Conservation (phyloP, 2,113 vertebrate genomes). For the Glaucidium brasilianum region DNA sequence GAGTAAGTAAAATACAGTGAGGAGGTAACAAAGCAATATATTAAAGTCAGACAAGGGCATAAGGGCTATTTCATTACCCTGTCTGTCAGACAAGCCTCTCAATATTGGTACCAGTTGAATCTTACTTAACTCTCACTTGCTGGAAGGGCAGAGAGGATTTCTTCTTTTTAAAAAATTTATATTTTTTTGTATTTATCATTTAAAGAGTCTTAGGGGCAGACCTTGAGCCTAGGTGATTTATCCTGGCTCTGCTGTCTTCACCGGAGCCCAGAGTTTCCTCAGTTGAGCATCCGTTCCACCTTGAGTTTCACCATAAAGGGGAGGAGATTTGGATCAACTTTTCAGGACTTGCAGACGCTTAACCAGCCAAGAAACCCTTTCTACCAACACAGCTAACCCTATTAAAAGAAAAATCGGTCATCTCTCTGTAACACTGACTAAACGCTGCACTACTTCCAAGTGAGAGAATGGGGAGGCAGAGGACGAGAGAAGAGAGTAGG, state of each 20-base stretch:
- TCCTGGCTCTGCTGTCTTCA: neutral
- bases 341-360: neutral
- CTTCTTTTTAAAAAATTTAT: neutral
- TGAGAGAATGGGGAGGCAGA: neutral
- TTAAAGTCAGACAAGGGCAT: neutral
- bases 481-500: neutral
- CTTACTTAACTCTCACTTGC: neutral
- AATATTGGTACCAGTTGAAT: neutral
- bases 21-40: neutral
- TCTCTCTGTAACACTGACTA: neutral
- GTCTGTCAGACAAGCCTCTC: neutral
- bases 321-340: conserved; percentile 24
- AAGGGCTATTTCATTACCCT: neutral
- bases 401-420: neutral
- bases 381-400: neutral
- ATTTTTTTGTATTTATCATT: neutral
- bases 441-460: neutral
- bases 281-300: neutral
- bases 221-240: neutral
- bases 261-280: neutral
- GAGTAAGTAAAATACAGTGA: neutral
- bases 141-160: neutral
- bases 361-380: neutral
- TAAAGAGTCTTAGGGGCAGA: neutral
- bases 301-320: neutral